Base-by-base conservation (phyloP, 2,888 invertebrate genomes). In the Dione juno region DNA sequence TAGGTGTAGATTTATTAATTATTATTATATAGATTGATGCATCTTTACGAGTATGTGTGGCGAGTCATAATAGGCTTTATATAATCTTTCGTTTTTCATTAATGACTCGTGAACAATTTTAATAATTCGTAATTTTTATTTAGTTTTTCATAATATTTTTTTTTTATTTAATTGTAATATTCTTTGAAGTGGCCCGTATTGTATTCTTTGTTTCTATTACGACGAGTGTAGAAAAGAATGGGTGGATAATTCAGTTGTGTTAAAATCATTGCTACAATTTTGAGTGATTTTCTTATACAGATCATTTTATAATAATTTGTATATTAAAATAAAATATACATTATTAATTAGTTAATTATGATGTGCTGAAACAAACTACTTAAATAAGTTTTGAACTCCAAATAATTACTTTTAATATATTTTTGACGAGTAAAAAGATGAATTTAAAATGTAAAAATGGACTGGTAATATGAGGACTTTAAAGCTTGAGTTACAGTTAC, bases 1-100 rank as follows among this genome's bases (percentile, higher is more conserved):
- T 70, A 70, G 52, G 59, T n/a, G 35, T 64, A 69, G 43, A 66
- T 59, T 69, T 28, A 52, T 52, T 50, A 14, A 48, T 16, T 66
- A 45, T 45, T 45, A 59, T 35, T 66, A 21, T 59, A 63, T 40
- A 50, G 16, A 16, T 50, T 19, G 45, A 43, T 66, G 70, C 66
- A 28, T 5, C 43, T 45, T 45, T 61, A 9, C 28, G 2, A 11
- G n/a, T 11, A 9, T 45, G 2, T n/a, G n/a, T 11, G 35, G n/a
- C 28, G 45, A 61, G n/a, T 45, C 45, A 43, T 43, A 43, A 28
- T 61, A 28, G 21, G 1, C 1, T 37, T 61, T 61, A 21, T 45
- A 3, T 16, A 58, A 19, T 13, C 7, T 19, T 40, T 16, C 19
- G 19, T 40, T 41, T 19, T 7, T 21, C 19, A 16, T 40, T 40